Base-by-base conservation (phyloP, 37 sponge, comb jelly and placozoan genomes). In the Crambe crambe region DNA sequence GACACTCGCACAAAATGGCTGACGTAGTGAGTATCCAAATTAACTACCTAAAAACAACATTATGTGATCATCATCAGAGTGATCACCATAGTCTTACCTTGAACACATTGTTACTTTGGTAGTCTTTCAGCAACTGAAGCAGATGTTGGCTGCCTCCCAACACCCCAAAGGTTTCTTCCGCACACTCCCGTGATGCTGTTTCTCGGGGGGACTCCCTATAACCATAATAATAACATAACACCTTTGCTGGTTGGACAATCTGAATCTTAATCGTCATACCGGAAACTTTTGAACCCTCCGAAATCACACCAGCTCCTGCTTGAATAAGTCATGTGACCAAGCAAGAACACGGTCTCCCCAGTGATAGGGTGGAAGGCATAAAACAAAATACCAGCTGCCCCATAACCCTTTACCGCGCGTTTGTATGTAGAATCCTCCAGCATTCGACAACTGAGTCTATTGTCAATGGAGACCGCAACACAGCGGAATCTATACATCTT, bases 121-220 rank as follows among this genome's bases (percentile, higher is more conserved):
- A 84, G 47, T 75, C 43, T 31, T 51, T 32, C 27, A 84, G 61
- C 42, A 42, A n/a, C 4, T 38, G 21, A 3, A 39, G 42, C 22
- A 89, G 57, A 31, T 44, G 20, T 15, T 66, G 23, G 12, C 23
- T 17, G 30, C 25, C 57, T 10, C 90, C 90, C 6, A 89, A 26
- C 15, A 89, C 59, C 9, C 81, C 77, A 8, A 89, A 64, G 0
- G 90, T 84, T 85, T 89, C 90, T 58, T 89, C 90, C 42, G 31
- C 59, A 56, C 85, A 80, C 70, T 89, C 90, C 26, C 90, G 61
- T 30, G 90, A 85, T 74, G 90, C 90, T 44, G 90, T 80, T 10
- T 68, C 51, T 34, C 76, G 6, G 6, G 82, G 73, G 8, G 15
- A 23, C 78, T 88, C 88, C 68, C 87, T 86, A n/a, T 8, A 78